A percentile compares a stretch with the other conserved stretches of the same genome.
phyloP scores from a whole-genome alignment of 2,113 vertebrate species.

The Dromaius novaehollandiae region DNA sequence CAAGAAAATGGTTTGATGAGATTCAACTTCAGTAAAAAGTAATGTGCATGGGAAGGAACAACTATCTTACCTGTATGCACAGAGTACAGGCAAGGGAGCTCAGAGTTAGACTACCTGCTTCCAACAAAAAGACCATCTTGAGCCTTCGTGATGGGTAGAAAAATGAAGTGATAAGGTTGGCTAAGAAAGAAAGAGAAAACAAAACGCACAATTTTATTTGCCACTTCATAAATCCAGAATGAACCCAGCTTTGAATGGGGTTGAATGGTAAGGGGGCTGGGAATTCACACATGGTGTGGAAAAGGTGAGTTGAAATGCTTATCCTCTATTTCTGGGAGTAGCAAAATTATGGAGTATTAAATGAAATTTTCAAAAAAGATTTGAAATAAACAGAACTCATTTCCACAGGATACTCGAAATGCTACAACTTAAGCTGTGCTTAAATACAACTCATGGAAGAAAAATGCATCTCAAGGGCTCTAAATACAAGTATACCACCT shows the following conservation, averaged over 20 bases:
- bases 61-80: background rate
- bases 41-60: background rate
- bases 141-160: background rate
- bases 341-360: background rate
- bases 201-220: background rate
- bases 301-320: background rate
- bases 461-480: background rate
- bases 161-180: background rate
- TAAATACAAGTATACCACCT: background rate
- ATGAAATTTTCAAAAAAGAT: background rate
- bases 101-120: background rate
- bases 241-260: background rate
- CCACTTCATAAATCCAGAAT: background rate
- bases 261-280: background rate
- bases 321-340: background rate
- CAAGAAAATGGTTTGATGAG: background rate
- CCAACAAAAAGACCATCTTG: background rate
- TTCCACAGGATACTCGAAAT: background rate
- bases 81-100: background rate
- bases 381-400: background rate
- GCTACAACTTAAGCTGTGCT: background rate
- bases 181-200: background rate
- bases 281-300: background rate
- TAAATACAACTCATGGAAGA: background rate
- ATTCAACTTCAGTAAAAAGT: background rate